Evolutionary conservation across 2,113 vertebrate genomes (phyloP), one percentile per base, ranked within the genome.

Genomic region (Dromas ardeola): DNA sequence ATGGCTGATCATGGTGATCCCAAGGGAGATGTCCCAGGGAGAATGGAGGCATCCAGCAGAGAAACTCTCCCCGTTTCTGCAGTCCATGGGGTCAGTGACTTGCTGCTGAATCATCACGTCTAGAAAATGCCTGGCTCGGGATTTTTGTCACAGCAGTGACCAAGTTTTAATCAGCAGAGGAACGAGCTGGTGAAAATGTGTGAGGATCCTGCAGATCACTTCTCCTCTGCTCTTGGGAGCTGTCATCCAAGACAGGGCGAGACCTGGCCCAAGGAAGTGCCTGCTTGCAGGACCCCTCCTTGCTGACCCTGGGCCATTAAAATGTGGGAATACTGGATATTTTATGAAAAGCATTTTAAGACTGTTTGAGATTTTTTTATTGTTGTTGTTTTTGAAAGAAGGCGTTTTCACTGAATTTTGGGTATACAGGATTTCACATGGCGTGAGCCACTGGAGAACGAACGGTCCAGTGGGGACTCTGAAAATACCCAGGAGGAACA

Each of bases 171-270:
- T 15, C 50, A 16, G 34, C 58, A 71, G 38, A 88, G 38, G 58
- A 72, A n/a, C 1, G 9, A 76, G n/a, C 18, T 50, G 52, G 32
- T 61, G 86, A 47, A 82, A 79, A 50, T 2, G 7, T 26, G 26
- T 1, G 13, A 76, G 66, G 47, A 34, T 82, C n/a, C 56, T 36
- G 32, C 34, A 70, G 29, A 7, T 52, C 32, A n/a, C 32, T 59
- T 69, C n/a, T 86, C 36, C 20, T 38, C 30, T 4, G 2, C 38
- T 53, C 47, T 49, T 15, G n/a, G n/a, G 66, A 80, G 34, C 26
- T 0, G 0, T 38, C 6, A 0, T 15, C 65, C 30, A 38, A 55
- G 56, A 45, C 0, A 1, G 36, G n/a, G 49, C 0, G 2, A 83
- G 40, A 71, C 29, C 40, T 9, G 27, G 34, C 15, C 42, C 2